Conservation (phyloP, 2,888 invertebrate species). For the Pseudanteris insignis region DNA sequence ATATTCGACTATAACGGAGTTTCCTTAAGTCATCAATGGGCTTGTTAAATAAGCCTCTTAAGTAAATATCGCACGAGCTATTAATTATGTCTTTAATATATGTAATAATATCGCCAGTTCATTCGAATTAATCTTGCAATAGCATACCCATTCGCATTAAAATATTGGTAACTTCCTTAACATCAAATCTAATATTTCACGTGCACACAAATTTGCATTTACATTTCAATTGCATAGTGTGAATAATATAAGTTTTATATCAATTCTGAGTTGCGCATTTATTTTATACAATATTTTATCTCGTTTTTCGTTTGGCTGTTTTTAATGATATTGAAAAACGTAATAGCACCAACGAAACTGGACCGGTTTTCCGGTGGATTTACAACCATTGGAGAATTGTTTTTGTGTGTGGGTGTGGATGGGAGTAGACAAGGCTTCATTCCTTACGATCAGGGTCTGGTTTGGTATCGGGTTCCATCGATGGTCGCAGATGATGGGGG, state of each 20-base stretch:
- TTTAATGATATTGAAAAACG: constrained; percentile 3
- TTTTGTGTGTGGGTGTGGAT: too few relatives aligned
- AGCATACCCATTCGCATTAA: background rate
- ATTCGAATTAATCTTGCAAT: background rate
- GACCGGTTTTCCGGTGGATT: constrained; percentile 42
- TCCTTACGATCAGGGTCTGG: constrained; percentile 68
- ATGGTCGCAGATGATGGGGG: constrained; percentile 66
- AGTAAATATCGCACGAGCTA: constrained; percentile 13
- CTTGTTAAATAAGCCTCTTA: constrained; percentile 18
- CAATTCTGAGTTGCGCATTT: too few relatives aligned
- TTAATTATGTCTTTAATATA: constrained; percentile 1
- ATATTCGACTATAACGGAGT: constrained; percentile 13
- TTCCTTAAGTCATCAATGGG: constrained; percentile 7
- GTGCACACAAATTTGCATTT: background rate
- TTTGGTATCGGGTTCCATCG: constrained; percentile 61
- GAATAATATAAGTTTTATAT: too few relatives aligned
- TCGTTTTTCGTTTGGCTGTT: constrained; percentile 1
- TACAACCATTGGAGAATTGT: too few relatives aligned
- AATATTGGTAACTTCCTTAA: too few relatives aligned
- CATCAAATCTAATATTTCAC: constrained; percentile 3
- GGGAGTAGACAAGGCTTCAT: constrained; percentile 51
- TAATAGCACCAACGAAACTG: constrained; percentile 21
- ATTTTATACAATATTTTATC: too few relatives aligned
- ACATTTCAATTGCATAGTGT: constrained; percentile 1
- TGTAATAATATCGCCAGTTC: background rate